These are phyloP conservation scores for Urocynchramus pylzowi DNA, from an alignment of 2,113 vertebrate genomes.

Conservation along the genomic window DNA sequence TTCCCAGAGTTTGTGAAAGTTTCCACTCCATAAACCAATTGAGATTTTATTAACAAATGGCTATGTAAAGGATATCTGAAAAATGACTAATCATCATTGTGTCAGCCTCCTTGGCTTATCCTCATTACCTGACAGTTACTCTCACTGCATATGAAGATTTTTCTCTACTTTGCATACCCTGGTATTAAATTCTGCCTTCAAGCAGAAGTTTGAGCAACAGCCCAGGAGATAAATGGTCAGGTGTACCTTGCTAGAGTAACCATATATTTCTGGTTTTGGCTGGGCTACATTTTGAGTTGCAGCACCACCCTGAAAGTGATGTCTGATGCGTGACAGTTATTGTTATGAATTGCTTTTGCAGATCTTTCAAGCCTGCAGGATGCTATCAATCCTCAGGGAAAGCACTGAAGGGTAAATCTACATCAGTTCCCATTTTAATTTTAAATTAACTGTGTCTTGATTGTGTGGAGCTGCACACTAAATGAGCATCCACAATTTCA, in stretches of 20 bases:
- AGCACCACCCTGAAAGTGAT: neutral
- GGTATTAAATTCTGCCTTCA: neutral
- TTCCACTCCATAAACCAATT: neutral
- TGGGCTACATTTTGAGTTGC: neutral
- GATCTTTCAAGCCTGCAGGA: neutral
- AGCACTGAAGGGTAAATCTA: neutral
- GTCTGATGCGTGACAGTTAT: neutral
- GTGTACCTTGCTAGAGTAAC: neutral
- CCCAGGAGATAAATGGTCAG: neutral
- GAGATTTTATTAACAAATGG: neutral
- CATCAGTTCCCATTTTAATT: neutral
- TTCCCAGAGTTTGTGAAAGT: neutral
- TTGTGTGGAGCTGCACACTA: neutral
- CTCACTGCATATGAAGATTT: neutral
- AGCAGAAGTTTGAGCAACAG: neutral
- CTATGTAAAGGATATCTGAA: neutral
- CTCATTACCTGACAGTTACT: neutral
- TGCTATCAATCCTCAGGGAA: neutral
- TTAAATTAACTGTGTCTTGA: neutral
- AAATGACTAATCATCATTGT: neutral
- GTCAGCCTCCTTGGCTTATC: neutral
- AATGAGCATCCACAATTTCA: neutral
- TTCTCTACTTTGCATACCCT: neutral
- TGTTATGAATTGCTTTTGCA: neutral
- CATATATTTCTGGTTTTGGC: neutral